Conservation (phyloP, 2,113 vertebrate species). For the Megalops atlanticus region DNA sequence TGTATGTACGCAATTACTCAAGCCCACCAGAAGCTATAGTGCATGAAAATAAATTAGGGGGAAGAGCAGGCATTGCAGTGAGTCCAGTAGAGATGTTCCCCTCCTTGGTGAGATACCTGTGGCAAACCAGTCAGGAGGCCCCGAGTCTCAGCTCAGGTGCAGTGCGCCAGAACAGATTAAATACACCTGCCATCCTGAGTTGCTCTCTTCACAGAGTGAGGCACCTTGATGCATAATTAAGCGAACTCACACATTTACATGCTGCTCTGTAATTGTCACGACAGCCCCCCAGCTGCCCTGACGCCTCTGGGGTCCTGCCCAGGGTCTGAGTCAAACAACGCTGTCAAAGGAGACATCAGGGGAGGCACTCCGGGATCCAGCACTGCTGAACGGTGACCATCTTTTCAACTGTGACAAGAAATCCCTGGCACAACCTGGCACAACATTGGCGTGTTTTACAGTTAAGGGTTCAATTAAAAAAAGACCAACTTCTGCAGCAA, state of each 20-base stretch:
- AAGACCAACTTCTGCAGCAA: not conserved
- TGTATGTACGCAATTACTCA: not conserved
- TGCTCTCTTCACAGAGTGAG: not conserved
- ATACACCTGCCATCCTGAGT: conserved; percentile 52
- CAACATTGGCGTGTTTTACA: not conserved
- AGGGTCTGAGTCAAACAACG: not conserved
- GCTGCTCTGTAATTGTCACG: not conserved
- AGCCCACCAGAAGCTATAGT: not conserved
- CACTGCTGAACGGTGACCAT: not conserved
- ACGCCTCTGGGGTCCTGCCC: not conserved
- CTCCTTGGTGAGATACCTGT: not conserved
- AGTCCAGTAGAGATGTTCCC: not conserved
- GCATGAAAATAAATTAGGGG: not conserved
- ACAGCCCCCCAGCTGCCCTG: not conserved
- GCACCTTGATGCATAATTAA: not conserved
- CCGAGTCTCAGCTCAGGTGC: conserved; percentile 54
- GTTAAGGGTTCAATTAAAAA: not conserved
- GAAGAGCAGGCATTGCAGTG: not conserved
- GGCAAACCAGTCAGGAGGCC: conserved; percentile 17
- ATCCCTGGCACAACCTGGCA: not conserved
- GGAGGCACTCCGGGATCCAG: not conserved
- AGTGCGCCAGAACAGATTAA: conserved; percentile 57
- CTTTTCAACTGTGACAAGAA: too few species aligned
- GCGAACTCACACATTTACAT: not conserved
- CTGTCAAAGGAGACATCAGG: not conserved